Conservation (phyloP, 2,113 vertebrate species). For the Microtus oregoni region DNA sequence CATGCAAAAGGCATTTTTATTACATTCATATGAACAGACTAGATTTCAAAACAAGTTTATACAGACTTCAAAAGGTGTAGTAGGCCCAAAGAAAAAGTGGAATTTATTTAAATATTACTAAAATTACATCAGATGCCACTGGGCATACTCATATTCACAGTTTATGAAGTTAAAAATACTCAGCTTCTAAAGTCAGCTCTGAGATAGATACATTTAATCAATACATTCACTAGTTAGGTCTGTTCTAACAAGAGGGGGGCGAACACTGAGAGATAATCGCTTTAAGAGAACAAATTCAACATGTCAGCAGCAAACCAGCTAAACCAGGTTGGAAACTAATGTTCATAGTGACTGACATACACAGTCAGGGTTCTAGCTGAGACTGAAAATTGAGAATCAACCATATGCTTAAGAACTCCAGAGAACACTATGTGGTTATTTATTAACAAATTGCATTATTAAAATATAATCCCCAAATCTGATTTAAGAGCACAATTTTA, state of each 20-base stretch:
- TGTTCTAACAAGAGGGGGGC: constrained; percentile 59
- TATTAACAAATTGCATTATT: constrained; percentile 44
- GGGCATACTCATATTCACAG: constrained; percentile 86
- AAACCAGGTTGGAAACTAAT: constrained; percentile 51
- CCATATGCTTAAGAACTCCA: background rate
- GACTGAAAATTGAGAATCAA: constrained; percentile 43
- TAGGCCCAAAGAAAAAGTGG: constrained; percentile 72
- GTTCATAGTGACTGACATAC: background rate
- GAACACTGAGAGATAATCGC: background rate
- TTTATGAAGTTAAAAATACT: constrained; percentile 79
- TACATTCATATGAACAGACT: constrained; percentile 74
- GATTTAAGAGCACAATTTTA: constrained; percentile 52
- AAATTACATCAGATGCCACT: constrained; percentile 56
- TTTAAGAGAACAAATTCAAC: constrained; percentile 67
- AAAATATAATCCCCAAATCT: constrained; percentile 56
- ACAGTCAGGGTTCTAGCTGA: constrained; percentile 28
- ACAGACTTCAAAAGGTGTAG: constrained; percentile 77
- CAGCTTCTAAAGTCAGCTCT: constrained; percentile 72
- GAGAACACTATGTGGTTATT: background rate
- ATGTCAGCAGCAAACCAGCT: constrained; percentile 72
- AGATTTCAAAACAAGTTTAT: constrained; percentile 77
- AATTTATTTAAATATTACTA: constrained; percentile 78
- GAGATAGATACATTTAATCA: constrained; percentile 76
- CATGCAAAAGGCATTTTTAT: constrained; percentile 78
- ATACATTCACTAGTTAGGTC: constrained; percentile 76